phyloP scores from a whole-genome alignment of 2,113 vertebrate genomes.

The cat (Felis catus) region DNA sequence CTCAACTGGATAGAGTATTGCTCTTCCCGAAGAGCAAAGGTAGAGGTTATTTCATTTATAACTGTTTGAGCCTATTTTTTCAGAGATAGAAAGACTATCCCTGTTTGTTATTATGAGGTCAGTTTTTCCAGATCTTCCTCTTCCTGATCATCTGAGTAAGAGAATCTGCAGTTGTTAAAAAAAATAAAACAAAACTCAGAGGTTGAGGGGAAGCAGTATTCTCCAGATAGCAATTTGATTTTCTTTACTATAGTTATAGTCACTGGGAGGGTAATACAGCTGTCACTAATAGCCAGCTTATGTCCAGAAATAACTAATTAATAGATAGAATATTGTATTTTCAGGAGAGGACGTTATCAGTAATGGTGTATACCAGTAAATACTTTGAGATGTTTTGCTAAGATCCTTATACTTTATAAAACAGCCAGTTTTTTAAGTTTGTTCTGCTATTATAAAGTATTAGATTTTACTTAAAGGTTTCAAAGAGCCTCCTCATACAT shows the following conservation, averaged over 20 bases:
- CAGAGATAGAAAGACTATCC: not conserved
- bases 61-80: not conserved
- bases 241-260: not conserved
- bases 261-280: not conserved
- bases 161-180: not conserved
- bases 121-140: not conserved
- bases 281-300: not conserved
- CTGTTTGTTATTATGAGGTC: not conserved
- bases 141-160: not conserved
- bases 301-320: not conserved
- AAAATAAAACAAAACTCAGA: not conserved
- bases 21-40: slow-evolving; percentile 93
- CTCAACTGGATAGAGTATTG: slow-evolving; percentile 98
- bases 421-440: not conserved
- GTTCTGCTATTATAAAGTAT: not conserved
- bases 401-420: not conserved
- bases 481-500: not conserved
- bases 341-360: not conserved
- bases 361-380: not conserved
- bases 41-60: slow-evolving; percentile 61
- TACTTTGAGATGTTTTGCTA: not conserved
- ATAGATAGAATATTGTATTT: not conserved
- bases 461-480: slow-evolving; percentile 25
- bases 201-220: not conserved
- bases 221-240: not conserved